phyloP scores from a whole-genome alignment of 2,113 vertebrate genomes.

The Edolisoma coerulescens region DNA sequence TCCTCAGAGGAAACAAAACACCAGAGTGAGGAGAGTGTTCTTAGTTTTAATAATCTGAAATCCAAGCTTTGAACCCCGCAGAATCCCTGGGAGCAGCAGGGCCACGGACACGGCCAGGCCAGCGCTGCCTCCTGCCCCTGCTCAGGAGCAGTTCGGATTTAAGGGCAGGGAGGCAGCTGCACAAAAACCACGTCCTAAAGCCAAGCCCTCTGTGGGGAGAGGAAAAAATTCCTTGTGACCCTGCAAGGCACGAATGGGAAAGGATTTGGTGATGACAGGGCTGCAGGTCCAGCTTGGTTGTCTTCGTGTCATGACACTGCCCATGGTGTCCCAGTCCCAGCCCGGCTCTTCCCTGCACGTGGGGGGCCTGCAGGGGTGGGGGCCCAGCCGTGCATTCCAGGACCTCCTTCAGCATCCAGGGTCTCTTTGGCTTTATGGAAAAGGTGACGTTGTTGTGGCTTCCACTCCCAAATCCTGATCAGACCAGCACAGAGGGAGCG shows the following conservation, averaged over 20 bases:
- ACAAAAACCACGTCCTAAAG: background rate
- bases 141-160: background rate
- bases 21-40: background rate
- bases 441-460: background rate
- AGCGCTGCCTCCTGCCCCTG: background rate
- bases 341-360: background rate
- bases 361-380: background rate
- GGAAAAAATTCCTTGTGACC: background rate
- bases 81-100: background rate
- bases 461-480: background rate
- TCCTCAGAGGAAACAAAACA: background rate
- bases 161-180: background rate
- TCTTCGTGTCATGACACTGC: rapidly evolving
- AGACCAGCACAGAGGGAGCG: background rate
- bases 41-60: background rate
- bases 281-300: background rate
- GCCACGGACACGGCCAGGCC: rapidly evolving
- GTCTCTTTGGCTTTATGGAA: background rate
- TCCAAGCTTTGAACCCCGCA: background rate
- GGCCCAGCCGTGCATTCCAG: rapidly evolving
- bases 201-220: background rate
- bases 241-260: background rate
- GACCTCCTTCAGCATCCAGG: background rate
- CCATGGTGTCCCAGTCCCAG: rapidly evolving
- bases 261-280: background rate